Percentiles rank a stretch among this genome's conserved stretches.
phyloP scores from a whole-genome alignment of 2,113 vertebrate genomes.

The Phylloscopus trochiloides region DNA sequence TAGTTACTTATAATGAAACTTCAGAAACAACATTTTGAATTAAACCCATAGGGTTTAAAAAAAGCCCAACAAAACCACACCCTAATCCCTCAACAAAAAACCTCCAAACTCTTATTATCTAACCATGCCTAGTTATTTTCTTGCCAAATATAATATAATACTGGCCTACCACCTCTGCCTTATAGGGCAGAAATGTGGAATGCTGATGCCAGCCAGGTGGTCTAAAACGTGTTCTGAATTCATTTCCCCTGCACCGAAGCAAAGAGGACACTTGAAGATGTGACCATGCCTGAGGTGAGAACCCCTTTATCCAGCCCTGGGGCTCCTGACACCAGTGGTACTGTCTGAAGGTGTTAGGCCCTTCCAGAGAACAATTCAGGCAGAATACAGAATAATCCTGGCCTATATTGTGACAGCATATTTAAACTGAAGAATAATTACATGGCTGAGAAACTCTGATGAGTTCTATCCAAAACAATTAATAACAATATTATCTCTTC shows the following conservation, averaged over 20 bases:
- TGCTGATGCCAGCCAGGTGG: not conserved
- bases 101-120: not conserved
- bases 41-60: not conserved
- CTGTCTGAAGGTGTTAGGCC: not conserved
- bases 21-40: not conserved
- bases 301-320: not conserved
- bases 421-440: not conserved
- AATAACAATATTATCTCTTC: not conserved
- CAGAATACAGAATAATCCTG: not conserved
- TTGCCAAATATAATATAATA: not conserved
- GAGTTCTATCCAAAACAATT: not conserved
- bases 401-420: not conserved
- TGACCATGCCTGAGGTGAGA: not conserved
- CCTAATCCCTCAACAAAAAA: not conserved
- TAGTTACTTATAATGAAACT: not conserved
- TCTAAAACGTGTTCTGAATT: not conserved
- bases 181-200: not conserved
- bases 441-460: not conserved
- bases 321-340: not conserved
- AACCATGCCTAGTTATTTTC: not conserved
- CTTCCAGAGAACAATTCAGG: not conserved
- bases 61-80: not conserved
- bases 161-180: not conserved
- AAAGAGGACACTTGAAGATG: not conserved
- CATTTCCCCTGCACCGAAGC: not conserved